A percentile compares a stretch with the other conserved stretches of the same genome.
Conservation (phyloP, 2,888 invertebrate species). For the Sepiola atlantica region DNA sequence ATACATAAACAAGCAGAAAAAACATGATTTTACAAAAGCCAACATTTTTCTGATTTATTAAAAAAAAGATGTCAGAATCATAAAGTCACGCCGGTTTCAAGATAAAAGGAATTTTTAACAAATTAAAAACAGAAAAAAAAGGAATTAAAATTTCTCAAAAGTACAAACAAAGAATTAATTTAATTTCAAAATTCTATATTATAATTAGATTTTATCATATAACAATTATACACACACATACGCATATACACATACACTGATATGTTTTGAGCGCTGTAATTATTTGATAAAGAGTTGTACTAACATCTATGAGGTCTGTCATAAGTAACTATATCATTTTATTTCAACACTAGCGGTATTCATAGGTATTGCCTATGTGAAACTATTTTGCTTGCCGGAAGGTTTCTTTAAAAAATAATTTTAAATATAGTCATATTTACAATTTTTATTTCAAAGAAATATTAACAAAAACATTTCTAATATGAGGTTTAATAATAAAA, state of each 20-base stretch:
- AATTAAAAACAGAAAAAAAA: not conserved
- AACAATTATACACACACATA: not conserved
- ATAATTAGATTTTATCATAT: not conserved
- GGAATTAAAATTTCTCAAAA: not conserved
- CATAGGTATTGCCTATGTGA: too few species aligned
- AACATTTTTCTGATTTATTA: not conserved
- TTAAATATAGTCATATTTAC: too few species aligned
- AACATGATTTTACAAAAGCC: not conserved
- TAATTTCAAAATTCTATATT: not conserved
- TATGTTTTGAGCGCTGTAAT: not conserved
- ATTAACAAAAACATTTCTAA: too few species aligned
- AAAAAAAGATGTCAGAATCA: not conserved
- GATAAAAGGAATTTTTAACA: not conserved
- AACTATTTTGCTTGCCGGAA: too few species aligned
- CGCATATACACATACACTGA: not conserved
- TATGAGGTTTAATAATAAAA: too few species aligned
- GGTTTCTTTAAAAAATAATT: too few species aligned
- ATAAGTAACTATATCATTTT: too few species aligned
- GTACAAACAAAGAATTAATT: not conserved
- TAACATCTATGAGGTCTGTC: too few species aligned
- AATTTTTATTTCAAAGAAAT: too few species aligned
- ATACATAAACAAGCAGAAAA: not conserved
- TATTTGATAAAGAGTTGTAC: too few species aligned
- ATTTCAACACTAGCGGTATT: too few species aligned
- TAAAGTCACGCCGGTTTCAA: not conserved